These are phyloP conservation scores for Microtus montanus DNA, from an alignment of 2,113 vertebrate genomes.

Conservation along the genomic window DNA sequence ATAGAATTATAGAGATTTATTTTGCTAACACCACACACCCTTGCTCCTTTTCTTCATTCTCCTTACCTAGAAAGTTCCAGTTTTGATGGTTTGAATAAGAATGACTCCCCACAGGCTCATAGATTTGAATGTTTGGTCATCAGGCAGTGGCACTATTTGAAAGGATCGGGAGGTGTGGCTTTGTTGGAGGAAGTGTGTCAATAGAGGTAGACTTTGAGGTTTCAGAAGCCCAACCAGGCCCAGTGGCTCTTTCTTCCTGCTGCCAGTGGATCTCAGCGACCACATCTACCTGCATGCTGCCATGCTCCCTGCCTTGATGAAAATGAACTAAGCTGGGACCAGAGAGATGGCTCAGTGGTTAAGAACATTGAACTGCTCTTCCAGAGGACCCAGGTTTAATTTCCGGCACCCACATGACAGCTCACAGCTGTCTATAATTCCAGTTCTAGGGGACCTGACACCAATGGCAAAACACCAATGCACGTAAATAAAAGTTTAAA, in stretches of 20 bases:
- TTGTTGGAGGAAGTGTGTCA: neutral
- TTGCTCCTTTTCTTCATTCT: constrained; percentile 24
- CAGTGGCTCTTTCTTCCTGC: neutral
- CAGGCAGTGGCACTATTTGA: neutral
- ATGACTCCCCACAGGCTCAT: neutral
- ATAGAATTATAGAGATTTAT: constrained; percentile 5
- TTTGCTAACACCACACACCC: neutral
- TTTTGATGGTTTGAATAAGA: neutral
- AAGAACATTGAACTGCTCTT: too few species aligned
- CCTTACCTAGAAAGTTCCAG: neutral
- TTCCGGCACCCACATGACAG: too few species aligned
- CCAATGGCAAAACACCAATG: too few species aligned
- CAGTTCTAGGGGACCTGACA: too few species aligned
- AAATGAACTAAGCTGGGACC: too few species aligned
- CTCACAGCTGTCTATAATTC: too few species aligned
- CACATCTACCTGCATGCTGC: too few species aligned
- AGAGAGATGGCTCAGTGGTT: too few species aligned
- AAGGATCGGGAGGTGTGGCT: neutral
- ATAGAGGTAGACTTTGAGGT: neutral
- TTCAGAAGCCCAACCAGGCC: neutral
- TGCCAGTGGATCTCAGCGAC: neutral
- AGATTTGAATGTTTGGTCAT: neutral
- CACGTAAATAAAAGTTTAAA: too few species aligned
- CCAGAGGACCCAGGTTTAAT: too few species aligned
- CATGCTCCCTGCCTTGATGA: neutral